phyloP scores from a whole-genome alignment of 2,113 vertebrate genomes.

The Taxidea taxus region DNA sequence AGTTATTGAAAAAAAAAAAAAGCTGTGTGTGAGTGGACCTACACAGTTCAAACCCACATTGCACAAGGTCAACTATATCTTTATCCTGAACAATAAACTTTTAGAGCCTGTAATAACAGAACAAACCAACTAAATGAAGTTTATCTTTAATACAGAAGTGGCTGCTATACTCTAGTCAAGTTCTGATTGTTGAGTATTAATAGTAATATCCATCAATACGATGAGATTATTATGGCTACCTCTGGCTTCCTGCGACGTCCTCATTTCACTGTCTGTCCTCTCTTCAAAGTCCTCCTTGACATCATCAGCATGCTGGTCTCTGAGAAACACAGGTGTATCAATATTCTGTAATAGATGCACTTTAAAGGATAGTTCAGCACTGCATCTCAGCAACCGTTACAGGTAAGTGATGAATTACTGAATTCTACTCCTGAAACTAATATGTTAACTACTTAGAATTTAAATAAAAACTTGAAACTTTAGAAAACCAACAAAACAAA shows the following conservation, averaged over 20 bases:
- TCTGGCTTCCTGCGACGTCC: constrained; percentile 83
- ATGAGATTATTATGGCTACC: constrained; percentile 76
- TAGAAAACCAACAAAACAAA: not conserved
- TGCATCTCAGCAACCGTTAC: not conserved
- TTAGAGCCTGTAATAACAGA: not conserved
- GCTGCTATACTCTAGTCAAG: not conserved
- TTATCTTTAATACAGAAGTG: constrained; percentile 1
- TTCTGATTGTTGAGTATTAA: not conserved
- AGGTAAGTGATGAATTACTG: not conserved
- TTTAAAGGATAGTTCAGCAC: constrained; percentile 3
- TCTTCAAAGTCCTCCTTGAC: constrained; percentile 77
- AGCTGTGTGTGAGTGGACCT: not conserved
- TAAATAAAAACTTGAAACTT: not conserved
- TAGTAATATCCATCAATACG: not conserved
- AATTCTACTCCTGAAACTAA: not conserved
- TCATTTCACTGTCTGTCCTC: constrained; percentile 81
- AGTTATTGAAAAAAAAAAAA: not conserved
- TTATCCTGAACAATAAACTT: not conserved
- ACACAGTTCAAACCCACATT: not conserved
- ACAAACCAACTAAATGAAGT: not conserved
- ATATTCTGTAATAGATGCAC: constrained; percentile 67
- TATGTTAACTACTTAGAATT: not conserved
- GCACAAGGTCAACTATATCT: not conserved
- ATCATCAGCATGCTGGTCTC: constrained; percentile 83
- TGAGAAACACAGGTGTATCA: constrained; percentile 73